A percentile compares a stretch with the other conserved stretches of the same genome.
Evolutionary conservation across 2,888 invertebrate species (phyloP).

Genomic region (Lamellibrachia columna): DNA sequence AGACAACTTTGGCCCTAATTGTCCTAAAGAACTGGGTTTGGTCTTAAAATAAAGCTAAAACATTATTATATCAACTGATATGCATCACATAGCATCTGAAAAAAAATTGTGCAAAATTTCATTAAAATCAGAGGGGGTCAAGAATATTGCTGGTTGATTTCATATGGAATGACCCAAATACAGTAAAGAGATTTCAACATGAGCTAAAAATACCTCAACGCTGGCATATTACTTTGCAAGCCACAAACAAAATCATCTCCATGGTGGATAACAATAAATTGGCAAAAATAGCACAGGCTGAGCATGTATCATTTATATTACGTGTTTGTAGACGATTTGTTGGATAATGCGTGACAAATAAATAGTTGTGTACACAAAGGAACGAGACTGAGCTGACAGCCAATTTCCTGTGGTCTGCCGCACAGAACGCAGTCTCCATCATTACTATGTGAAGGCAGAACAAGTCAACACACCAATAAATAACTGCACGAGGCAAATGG

Average conservation of each 20-base stretch:
- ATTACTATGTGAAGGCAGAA: not conserved
- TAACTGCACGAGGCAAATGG: not conserved
- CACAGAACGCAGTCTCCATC: not conserved
- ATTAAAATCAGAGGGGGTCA: too few relatives aligned
- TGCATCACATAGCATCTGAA: too few relatives aligned
- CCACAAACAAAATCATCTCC: not conserved
- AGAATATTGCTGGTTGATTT: too few relatives aligned
- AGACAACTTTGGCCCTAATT: too few relatives aligned
- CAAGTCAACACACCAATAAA: not conserved
- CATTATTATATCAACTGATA: too few relatives aligned
- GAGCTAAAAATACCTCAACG: not conserved
- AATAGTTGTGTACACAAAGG: not conserved
- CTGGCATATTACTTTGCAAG: not conserved
- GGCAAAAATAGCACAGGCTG: not conserved
- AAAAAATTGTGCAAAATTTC: too few relatives aligned
- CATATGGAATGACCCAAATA: too few relatives aligned
- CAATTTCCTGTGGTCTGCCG: not conserved
- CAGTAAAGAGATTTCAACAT: not conserved
- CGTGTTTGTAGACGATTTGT: not conserved
- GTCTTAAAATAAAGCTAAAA: too few relatives aligned
- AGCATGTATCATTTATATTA: not conserved
- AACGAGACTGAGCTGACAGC: not conserved
- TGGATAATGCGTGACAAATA: not conserved
- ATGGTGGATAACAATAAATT: not conserved
- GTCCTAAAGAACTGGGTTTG: too few relatives aligned